Conservation (phyloP, 2,113 vertebrate genomes). For the Paradoxurus hermaphroditus region DNA sequence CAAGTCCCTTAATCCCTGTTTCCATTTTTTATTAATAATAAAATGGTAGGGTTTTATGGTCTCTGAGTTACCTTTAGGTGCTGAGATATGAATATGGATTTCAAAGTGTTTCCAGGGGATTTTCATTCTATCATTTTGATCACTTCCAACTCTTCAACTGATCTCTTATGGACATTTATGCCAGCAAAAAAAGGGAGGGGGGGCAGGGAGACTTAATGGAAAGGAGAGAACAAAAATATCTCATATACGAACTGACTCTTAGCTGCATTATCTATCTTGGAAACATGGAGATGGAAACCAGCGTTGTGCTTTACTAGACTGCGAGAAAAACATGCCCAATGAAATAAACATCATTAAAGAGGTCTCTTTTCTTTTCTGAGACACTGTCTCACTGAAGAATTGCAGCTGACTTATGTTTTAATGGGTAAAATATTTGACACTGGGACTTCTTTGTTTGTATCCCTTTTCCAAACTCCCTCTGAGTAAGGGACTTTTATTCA, state of each 20-base stretch:
- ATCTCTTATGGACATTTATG: neutral
- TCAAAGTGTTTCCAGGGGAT: conserved; percentile 17
- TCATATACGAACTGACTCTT: neutral
- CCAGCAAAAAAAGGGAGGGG: neutral
- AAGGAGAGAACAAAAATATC: conserved; percentile 11
- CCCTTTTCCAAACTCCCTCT: conserved; percentile 69
- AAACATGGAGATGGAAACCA: conserved; percentile 40
- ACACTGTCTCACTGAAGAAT: conserved; percentile 73
- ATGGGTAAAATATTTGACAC: conserved; percentile 81
- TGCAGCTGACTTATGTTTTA: conserved; percentile 78
- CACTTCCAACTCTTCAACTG: neutral
- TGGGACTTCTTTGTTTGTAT: conserved; percentile 76
- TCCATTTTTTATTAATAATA: conserved; percentile 19
- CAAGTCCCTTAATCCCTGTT: neutral
- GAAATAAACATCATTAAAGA: conserved; percentile 62
- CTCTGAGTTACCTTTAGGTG: neutral
- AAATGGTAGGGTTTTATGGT: conserved; percentile 3
- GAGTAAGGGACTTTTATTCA: conserved; percentile 78
- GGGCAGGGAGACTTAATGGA: neutral
- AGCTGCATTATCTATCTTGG: neutral
- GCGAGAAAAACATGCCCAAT: conserved; percentile 33
- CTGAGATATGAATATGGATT: neutral
- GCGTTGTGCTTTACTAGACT: neutral
- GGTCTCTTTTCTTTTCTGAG: conserved; percentile 70
- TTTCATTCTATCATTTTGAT: neutral